Base-by-base conservation (phyloP, 2,888 invertebrate species). In the Cenopis cana region DNA sequence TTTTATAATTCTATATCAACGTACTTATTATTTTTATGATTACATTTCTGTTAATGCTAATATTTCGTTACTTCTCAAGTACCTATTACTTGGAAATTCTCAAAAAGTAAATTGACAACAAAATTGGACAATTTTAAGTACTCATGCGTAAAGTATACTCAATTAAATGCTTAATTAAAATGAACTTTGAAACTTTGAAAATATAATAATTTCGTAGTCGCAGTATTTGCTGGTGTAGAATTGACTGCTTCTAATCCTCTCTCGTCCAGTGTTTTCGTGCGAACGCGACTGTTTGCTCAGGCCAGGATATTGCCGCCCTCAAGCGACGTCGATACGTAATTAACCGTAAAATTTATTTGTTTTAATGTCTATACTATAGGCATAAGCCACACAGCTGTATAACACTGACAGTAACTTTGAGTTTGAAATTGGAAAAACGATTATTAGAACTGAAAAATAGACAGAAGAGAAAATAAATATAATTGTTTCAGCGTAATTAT, bases 271-370 rank as follows among this genome's bases (percentile, higher is more conserved):
- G 68, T 74, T 71, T 65, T 70, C 46, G 64, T 70, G 66, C 81
- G 79, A 79, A 81, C 80, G 79, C 79, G 75, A 74, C 57, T 79
- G 81, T 87, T 86, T 86, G 79, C 82, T 76, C 78, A 79, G 81
- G 76, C 69, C 81, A 84, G 86, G 86, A 87, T 88, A 88, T 87
- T 86, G 78, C 85, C 76, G 73, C 82, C 86, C 84, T 73, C 76
- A 73, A 80, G 86, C 83, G 72, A 72, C 8, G 50, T 62, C 73
- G 72, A 69, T 52, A 73, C 72, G 74, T 75, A 77, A 79, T 80
- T 78, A 77, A 68, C 74, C 79, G 73, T 75, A 73, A 72, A 76
- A 75, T 66, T 70, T 75, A 71, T 66, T 71, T 71, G 66, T 71
- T 49, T 66, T 18, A 70, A 18, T 66, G 50, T 59, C 64, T 69